These are phyloP conservation scores for Limnephilus auricula DNA, from an alignment of 2,888 invertebrate species.

Conservation along the genomic window DNA sequence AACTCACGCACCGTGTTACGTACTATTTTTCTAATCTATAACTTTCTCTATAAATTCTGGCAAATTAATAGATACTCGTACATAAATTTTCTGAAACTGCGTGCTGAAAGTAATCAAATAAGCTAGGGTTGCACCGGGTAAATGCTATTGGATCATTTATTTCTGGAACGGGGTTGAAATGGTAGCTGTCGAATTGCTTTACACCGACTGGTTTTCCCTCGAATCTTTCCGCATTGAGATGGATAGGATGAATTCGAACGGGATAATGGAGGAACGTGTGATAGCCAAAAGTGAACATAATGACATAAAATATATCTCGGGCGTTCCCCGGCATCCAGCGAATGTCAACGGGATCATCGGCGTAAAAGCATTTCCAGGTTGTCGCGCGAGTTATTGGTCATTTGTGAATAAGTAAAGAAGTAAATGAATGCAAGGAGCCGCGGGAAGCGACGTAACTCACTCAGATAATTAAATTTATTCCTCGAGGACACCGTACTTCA, in stretches of 20 bases:
- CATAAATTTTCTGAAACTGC: neutral
- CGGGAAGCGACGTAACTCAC: slow-evolving; percentile 27
- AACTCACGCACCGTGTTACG: neutral
- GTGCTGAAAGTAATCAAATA: neutral
- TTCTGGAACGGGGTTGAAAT: neutral
- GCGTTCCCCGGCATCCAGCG: neutral
- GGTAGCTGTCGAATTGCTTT: slow-evolving; percentile 7
- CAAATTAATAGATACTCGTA: neutral
- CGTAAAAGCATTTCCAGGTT: slow-evolving; percentile 33
- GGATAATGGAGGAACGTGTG: slow-evolving; percentile 46
- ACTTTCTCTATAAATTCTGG: neutral
- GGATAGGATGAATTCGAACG: slow-evolving; percentile 37
- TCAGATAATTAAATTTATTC: slow-evolving; percentile 41
- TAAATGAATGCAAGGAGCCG: neutral
- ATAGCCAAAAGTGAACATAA: slow-evolving; percentile 31
- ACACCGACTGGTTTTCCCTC: neutral
- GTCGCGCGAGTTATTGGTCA: neutral
- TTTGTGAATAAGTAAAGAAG: neutral
- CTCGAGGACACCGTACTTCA: neutral
- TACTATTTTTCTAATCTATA: neutral
- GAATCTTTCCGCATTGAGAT: slow-evolving; percentile 4
- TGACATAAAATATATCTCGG: slow-evolving; percentile 10
- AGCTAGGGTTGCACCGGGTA: neutral
- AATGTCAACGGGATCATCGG: neutral
- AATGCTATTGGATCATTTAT: slow-evolving; percentile 2